Evolutionary conservation across 1,140 invertebrate species (phyloP).

Genomic region (Theocolax elegans): DNA sequence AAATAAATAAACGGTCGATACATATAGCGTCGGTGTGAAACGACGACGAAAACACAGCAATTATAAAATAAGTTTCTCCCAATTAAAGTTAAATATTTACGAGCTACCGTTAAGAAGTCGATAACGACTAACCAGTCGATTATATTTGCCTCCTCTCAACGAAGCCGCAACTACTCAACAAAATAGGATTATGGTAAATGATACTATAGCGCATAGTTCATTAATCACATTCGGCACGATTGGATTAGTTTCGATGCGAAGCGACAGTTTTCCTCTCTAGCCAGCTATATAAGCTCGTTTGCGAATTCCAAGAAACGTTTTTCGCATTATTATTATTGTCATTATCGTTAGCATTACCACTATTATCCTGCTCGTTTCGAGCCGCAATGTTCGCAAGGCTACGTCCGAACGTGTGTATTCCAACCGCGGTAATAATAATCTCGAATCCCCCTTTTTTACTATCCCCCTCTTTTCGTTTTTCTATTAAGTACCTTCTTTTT

Average conservation of each 20-base stretch:
- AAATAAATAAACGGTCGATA: background rate
- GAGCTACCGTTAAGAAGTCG: no score
- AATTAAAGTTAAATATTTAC: conserved; percentile 14
- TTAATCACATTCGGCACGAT: background rate
- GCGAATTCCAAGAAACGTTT: conserved; percentile 36
- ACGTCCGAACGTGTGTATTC: conserved; percentile 3
- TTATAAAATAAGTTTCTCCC: conserved; percentile 18
- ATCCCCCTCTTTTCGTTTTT: conserved; percentile 4
- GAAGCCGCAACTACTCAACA: background rate
- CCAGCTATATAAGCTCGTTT: no score
- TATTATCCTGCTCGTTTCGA: conserved; percentile 41
- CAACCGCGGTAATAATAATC: conserved; percentile 53
- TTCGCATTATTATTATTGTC: conserved; percentile 52
- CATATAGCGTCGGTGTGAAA: no score
- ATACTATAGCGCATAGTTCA: background rate
- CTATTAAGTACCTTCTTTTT: conserved; percentile 3
- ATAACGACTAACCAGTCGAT: no score
- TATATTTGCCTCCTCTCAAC: background rate
- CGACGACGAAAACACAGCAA: background rate
- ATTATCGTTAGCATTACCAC: conserved; percentile 50
- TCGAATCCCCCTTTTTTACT: conserved; percentile 46
- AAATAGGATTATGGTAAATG: no score
- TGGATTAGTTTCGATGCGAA: background rate
- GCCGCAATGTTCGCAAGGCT: background rate
- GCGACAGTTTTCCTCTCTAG: conserved; percentile 18